These are phyloP conservation scores for Riparia riparia DNA, from an alignment of 2,113 vertebrate genomes.

Conservation along the genomic window DNA sequence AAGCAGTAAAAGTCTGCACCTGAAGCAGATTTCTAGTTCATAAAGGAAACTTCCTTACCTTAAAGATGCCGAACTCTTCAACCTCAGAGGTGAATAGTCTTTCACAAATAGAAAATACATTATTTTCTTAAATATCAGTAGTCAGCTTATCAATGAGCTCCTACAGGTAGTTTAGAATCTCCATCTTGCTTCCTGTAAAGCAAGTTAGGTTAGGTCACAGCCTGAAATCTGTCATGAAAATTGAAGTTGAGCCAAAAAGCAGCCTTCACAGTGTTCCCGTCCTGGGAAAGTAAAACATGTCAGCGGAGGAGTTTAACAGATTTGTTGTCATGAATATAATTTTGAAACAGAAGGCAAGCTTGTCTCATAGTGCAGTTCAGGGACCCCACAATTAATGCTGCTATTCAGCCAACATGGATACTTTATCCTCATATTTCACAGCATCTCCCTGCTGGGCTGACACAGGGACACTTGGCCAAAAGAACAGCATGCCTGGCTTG, in stretches of 20 bases:
- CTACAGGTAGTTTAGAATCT: not conserved
- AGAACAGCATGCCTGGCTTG: not conserved
- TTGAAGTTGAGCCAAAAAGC: conserved; percentile 37
- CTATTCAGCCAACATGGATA: conserved; percentile 31
- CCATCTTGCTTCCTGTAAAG: not conserved
- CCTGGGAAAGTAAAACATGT: conserved; percentile 67
- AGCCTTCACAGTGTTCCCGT: conserved; percentile 59
- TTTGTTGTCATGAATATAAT: conserved; percentile 71
- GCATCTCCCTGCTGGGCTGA: not conserved
- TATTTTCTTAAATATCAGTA: not conserved
- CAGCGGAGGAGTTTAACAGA: conserved; percentile 72
- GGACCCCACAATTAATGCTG: conserved; percentile 59
- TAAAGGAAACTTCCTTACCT: not conserved
- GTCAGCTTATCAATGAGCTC: not conserved
- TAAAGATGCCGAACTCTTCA: not conserved
- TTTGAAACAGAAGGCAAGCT: conserved; percentile 76
- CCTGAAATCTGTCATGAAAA: conserved; percentile 5
- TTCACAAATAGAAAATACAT: not conserved
- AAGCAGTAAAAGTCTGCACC: not conserved
- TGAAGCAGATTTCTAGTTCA: not conserved
- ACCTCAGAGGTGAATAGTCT: not conserved
- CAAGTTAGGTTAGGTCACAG: not conserved
- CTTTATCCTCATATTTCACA: not conserved
- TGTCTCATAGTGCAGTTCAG: conserved; percentile 51
- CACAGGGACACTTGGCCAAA: not conserved